Percentiles rank a stretch among this genome's conserved stretches.
Evolutionary conservation across 2,113 vertebrate species (phyloP).

Genomic region (Petromus typicus): DNA sequence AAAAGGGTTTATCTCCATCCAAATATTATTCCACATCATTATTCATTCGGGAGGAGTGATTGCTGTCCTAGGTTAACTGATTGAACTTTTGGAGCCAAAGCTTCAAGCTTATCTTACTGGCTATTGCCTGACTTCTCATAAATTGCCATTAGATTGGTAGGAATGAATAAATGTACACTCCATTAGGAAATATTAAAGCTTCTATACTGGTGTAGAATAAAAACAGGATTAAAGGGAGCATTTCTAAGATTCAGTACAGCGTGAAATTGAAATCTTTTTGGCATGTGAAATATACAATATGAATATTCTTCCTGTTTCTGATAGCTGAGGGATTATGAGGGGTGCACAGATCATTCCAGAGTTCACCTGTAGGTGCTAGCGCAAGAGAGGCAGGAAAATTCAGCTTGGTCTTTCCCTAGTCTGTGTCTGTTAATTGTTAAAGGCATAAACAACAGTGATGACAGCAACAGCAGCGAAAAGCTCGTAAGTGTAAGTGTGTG

Average conservation of each 20-base stretch:
- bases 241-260: constrained; percentile 82
- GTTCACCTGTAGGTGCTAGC: background rate
- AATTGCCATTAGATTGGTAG: constrained; percentile 83
- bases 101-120: constrained; percentile 81
- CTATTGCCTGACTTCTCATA: constrained; percentile 81
- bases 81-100: constrained; percentile 86
- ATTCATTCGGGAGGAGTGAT: constrained; percentile 83
- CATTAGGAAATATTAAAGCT: constrained; percentile 86
- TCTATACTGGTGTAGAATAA: constrained; percentile 83
- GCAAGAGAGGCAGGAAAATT: background rate
- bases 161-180: constrained; percentile 82
- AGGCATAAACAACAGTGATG: background rate
- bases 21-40: constrained; percentile 85
- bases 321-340: constrained; percentile 63
- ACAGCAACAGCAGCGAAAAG: background rate
- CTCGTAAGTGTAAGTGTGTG: background rate
- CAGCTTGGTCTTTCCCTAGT: background rate
- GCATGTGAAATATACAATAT: constrained; percentile 78
- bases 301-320: constrained; percentile 78
- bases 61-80: constrained; percentile 88
- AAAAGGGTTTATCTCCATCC: constrained; percentile 85
- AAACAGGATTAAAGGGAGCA: constrained; percentile 82
- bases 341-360: constrained; percentile 8
- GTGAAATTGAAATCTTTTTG: constrained; percentile 85
- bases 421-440: background rate